Percentiles rank a stretch among this genome's conserved stretches.
phyloP scores from a whole-genome alignment of 2,113 vertebrate genomes.

The Nicator chloris region DNA sequence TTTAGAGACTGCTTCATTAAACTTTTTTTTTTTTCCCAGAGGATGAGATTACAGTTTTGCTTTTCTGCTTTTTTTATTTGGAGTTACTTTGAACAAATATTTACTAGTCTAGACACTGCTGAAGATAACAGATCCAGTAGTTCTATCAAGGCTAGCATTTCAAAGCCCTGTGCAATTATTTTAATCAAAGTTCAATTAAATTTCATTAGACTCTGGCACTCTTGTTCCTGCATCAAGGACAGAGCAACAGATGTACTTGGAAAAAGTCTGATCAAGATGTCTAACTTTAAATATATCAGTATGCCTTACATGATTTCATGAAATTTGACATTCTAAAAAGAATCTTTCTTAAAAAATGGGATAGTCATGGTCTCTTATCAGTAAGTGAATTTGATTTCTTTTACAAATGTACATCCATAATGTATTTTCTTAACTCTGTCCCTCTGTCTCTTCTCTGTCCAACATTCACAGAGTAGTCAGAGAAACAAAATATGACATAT shows the following conservation, averaged over 20 bases:
- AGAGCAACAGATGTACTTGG: neutral
- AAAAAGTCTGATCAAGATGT: neutral
- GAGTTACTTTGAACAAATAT: neutral
- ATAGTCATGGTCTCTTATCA: neutral
- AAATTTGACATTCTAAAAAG: neutral
- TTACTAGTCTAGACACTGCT: neutral
- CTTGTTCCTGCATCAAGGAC: neutral
- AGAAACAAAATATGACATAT: neutral
- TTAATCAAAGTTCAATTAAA: conserved; percentile 19
- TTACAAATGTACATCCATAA: neutral
- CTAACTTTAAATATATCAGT: neutral
- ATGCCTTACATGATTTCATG: neutral
- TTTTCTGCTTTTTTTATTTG: neutral
- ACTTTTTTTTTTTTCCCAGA: neutral
- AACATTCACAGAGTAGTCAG: neutral
- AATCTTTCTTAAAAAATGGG: neutral
- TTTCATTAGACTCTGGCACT: neutral
- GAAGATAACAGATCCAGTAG: neutral
- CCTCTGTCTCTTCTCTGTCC: neutral
- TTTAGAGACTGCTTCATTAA: neutral
- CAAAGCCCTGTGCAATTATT: neutral
- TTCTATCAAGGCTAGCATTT: neutral
- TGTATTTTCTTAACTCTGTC: neutral
- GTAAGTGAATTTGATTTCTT: neutral
- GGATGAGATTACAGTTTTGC: neutral